A percentile compares a stretch with the other conserved stretches of the same genome.
phyloP scores from a whole-genome alignment of 2,797 vertebrate genomes.

The Urophycis tenuis region DNA sequence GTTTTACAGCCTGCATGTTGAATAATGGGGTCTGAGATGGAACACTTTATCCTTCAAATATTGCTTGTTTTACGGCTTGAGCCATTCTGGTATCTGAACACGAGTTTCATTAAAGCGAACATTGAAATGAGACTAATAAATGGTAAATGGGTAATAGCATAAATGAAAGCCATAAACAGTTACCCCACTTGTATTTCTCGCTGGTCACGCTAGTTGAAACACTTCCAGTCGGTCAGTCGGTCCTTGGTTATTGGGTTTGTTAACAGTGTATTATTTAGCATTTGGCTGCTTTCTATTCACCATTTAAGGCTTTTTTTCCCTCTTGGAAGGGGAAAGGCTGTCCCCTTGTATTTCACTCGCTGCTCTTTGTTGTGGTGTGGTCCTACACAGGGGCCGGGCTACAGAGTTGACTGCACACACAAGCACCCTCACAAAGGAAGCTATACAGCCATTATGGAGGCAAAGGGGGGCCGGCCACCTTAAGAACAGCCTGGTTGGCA shows the following conservation, averaged over 20 bases:
- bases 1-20: background rate
- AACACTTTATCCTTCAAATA: background rate
- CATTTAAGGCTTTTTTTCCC: slow-evolving; percentile 24
- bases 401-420: slow-evolving; percentile 58
- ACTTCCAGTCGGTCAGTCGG: background rate
- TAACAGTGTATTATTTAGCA: slow-evolving; percentile 12
- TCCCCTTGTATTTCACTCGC: slow-evolving; percentile 35
- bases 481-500: slow-evolving; percentile 32
- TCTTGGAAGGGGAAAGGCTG: slow-evolving; percentile 38
- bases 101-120: background rate
- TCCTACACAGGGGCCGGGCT: slow-evolving; percentile 49
- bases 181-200: background rate
- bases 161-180: background rate
- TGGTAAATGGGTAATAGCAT: background rate
- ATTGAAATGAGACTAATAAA: background rate
- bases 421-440: slow-evolving; percentile 63
- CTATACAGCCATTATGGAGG: slow-evolving; percentile 55
- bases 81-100: background rate
- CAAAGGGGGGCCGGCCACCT: slow-evolving; percentile 55
- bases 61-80: background rate
- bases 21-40: background rate
- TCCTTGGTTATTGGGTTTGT: slow-evolving; percentile 25
- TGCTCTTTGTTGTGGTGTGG: slow-evolving; percentile 52
- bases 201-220: background rate
- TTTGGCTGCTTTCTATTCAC: slow-evolving; percentile 37